Percentiles rank a stretch among this genome's conserved stretches.
Evolutionary conservation across 1,140 invertebrate genomes (phyloP).

Genomic region (Bombus superbus): DNA sequence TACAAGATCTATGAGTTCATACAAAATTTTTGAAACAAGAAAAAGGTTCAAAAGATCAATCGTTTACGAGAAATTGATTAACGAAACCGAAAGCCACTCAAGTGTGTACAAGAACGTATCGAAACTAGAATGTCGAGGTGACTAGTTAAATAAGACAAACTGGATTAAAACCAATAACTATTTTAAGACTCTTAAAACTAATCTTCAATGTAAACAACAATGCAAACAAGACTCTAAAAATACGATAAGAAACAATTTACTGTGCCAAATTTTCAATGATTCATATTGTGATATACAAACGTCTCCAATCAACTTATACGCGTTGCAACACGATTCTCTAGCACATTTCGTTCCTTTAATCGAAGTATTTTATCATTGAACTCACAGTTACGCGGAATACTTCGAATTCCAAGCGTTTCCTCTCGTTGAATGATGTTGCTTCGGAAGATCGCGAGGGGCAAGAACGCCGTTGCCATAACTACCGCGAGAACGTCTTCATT

Average conservation of each 20-base stretch:
- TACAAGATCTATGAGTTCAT: background rate
- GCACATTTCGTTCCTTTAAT: background rate
- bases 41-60: background rate
- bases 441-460: background rate
- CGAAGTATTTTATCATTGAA: background rate
- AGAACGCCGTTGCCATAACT: background rate
- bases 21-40: background rate
- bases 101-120: background rate
- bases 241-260: background rate
- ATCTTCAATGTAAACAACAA: background rate
- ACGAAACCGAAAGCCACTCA: background rate
- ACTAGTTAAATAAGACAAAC: background rate
- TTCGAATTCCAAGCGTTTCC: background rate
- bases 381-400: background rate
- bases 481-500: slow-evolving; percentile 21
- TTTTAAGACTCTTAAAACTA: background rate
- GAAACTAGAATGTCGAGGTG: background rate
- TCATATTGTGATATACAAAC: no score
- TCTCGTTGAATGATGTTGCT: background rate
- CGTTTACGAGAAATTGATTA: background rate
- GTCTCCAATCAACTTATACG: background rate
- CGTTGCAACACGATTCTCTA: background rate
- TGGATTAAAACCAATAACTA: background rate
- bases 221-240: no score
- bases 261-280: background rate